Conservation (phyloP, 2,888 invertebrate genomes). For the Erebia epiphron region DNA sequence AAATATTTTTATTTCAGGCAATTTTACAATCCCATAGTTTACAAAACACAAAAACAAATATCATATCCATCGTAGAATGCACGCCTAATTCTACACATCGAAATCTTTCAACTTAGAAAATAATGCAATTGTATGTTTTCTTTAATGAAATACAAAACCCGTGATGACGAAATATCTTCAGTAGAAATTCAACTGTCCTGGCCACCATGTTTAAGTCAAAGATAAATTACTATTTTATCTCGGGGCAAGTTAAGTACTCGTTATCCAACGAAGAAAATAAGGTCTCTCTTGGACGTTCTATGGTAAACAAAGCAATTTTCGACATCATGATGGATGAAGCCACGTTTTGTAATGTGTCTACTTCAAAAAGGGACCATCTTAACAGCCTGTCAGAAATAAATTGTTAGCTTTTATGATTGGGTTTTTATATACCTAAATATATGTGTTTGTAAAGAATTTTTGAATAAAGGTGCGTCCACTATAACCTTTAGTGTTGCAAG, state of each 20-base stretch:
- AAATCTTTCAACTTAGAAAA: not conserved
- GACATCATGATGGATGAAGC: constrained; percentile 57
- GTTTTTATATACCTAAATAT: not conserved
- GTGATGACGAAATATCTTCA: not conserved
- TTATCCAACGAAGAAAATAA: constrained; percentile 50
- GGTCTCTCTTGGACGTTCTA: constrained; percentile 50
- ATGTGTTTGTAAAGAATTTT: not conserved
- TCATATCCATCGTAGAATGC: too few relatives aligned
- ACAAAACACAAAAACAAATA: too few relatives aligned
- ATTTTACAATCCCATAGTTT: too few relatives aligned
- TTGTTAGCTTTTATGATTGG: not conserved
- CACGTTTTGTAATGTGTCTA: constrained; percentile 31
- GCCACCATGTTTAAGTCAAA: constrained; percentile 44
- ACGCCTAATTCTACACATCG: too few relatives aligned
- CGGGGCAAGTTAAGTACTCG: constrained; percentile 47
- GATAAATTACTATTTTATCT: constrained; percentile 60
- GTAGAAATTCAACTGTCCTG: constrained; percentile 21
- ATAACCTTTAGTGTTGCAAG: too few relatives aligned
- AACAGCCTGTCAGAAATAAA: not conserved
- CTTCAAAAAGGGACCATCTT: constrained; percentile 2
- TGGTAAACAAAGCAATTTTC: constrained; percentile 57
- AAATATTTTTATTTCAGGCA: too few relatives aligned
- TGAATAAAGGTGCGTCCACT: too few relatives aligned
- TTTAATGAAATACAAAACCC: constrained; percentile 3
- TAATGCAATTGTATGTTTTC: not conserved